Percentiles rank a stretch among this genome's conserved stretches.
Conservation (phyloP, 1,140 invertebrate species). For the Aricia agestis region DNA sequence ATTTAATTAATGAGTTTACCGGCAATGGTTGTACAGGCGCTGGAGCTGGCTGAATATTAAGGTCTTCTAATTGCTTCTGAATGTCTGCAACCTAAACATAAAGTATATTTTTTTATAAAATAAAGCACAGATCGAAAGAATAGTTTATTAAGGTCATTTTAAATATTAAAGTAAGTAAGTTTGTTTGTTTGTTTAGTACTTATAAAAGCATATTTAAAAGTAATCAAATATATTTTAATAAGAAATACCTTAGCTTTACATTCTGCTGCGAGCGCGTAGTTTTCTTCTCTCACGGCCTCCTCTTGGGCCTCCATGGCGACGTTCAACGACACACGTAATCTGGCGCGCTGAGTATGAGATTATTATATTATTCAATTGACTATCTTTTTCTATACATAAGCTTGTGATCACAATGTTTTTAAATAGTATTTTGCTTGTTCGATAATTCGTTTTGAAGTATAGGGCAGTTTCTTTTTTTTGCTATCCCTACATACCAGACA, state of each 20-base stretch:
- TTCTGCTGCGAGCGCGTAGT: slow-evolving; percentile 65
- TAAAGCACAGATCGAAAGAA: not conserved
- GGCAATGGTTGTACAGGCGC: slow-evolving; percentile 31
- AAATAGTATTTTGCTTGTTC: too few relatives aligned
- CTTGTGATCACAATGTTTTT: too few relatives aligned
- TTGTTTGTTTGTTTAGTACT: too few relatives aligned
- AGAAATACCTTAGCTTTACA: slow-evolving; percentile 66
- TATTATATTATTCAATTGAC: not conserved
- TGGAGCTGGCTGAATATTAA: slow-evolving; percentile 43
- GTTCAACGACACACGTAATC: slow-evolving; percentile 67
- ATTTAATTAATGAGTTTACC: too few relatives aligned
- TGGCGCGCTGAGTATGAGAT: slow-evolving; percentile 52
- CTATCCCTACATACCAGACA: too few relatives aligned
- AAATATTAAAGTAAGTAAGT: too few relatives aligned
- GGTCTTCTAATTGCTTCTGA: slow-evolving; percentile 62
- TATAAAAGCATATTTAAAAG: too few relatives aligned
- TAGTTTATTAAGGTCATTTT: too few relatives aligned
- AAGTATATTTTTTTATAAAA: not conserved
- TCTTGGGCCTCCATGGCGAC: slow-evolving; percentile 72
- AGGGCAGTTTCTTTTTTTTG: too few relatives aligned
- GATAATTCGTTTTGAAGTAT: too few relatives aligned
- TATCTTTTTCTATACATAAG: too few relatives aligned
- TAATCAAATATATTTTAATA: too few relatives aligned
- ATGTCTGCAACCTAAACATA: slow-evolving; percentile 56
- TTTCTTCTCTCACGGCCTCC: slow-evolving; percentile 66